Percentiles rank a stretch among this genome's conserved stretches.
Conservation (phyloP, 2,113 vertebrate species). For the Notarius quadriscutis region DNA sequence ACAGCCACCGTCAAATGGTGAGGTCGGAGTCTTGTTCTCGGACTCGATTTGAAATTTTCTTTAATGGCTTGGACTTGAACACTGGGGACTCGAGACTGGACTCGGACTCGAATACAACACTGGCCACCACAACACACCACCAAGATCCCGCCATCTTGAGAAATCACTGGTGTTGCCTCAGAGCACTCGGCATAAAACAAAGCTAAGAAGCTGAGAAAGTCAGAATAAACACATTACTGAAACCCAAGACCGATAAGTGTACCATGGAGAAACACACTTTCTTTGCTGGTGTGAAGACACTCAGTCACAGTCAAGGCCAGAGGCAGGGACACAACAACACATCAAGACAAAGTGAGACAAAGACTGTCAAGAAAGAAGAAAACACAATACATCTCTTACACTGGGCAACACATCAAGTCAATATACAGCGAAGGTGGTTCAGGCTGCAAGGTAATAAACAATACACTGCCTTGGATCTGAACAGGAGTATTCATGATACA, state of each 20-base stretch:
- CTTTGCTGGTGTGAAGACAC: not conserved
- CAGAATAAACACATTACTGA: not conserved
- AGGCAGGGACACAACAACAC: not conserved
- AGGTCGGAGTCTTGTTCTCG: no score
- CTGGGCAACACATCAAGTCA: not conserved
- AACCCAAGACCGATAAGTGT: not conserved
- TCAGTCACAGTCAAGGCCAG: constrained; percentile 12
- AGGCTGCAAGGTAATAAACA: constrained; percentile 4
- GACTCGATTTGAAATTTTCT: no score
- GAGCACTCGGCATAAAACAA: not conserved
- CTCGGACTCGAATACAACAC: no score
- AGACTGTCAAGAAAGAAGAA: not conserved
- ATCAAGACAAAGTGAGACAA: constrained; percentile 24
- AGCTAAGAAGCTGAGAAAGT: not conserved
- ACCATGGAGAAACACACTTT: not conserved
- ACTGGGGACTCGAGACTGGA: no score
- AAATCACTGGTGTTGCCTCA: not conserved
- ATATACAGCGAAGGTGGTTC: not conserved
- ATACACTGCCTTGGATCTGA: not conserved
- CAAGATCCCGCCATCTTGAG: not conserved
- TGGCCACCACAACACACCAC: not conserved
- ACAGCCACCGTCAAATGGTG: no score
- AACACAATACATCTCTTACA: constrained; percentile 24
- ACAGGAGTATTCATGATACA: not conserved
- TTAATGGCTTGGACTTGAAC: no score